phyloP scores from a whole-genome alignment of 2,888 invertebrate genomes.

The Xiphydria camelus region DNA sequence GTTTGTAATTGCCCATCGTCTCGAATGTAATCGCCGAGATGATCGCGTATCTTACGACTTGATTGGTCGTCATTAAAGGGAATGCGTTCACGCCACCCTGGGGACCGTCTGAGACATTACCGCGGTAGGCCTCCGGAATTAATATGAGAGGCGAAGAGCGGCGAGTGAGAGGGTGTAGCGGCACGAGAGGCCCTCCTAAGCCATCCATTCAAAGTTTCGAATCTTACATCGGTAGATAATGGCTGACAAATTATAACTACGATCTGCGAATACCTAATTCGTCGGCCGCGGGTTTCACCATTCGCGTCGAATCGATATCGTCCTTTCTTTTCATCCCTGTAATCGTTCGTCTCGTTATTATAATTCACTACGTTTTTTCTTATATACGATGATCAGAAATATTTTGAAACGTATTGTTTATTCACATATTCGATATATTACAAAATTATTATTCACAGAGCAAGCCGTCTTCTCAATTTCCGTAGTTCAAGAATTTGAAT shows the following conservation, averaged over 20 bases:
- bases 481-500: too few relatives aligned
- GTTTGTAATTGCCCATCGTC: constrained; percentile 2
- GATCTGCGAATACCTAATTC: constrained; percentile 46
- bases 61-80: constrained; percentile 55
- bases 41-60: constrained; percentile 53
- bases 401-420: too few relatives aligned
- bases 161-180: constrained; percentile 24
- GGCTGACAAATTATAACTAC: constrained; percentile 50
- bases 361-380: too few relatives aligned
- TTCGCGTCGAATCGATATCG: too few relatives aligned
- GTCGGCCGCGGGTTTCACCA: too few relatives aligned
- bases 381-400: too few relatives aligned
- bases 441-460: too few relatives aligned
- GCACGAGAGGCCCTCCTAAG: constrained; percentile 23
- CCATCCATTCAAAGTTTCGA: constrained; percentile 46
- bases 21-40: constrained; percentile 51
- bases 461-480: too few relatives aligned
- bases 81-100: constrained; percentile 52
- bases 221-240: constrained; percentile 49
- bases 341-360: too few relatives aligned
- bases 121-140: constrained; percentile 47
- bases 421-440: too few relatives aligned
- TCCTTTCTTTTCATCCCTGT: too few relatives aligned
- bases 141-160: constrained; percentile 40
- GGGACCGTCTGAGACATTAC: constrained; percentile 46